These are phyloP conservation scores for Gymnocephalus cernua DNA, from an alignment of 2,113 vertebrate species.

Conservation along the genomic window DNA sequence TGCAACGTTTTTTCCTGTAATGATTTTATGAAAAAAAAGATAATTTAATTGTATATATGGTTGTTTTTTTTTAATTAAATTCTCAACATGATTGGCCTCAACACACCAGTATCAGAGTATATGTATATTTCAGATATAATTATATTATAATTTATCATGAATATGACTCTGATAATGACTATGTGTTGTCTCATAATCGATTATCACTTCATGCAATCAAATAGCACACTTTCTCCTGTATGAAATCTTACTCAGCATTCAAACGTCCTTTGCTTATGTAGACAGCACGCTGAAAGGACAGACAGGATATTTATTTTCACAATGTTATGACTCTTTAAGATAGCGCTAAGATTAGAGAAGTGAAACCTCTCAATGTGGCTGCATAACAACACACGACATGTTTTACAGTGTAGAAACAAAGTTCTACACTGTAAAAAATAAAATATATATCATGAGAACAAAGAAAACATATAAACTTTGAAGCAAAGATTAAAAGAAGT, in stretches of 20 bases:
- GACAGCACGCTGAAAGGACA: not conserved
- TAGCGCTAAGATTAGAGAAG: constrained; percentile 31
- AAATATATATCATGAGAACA: not conserved
- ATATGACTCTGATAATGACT: too few species aligned
- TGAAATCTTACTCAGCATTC: constrained; percentile 29
- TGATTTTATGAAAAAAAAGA: too few species aligned
- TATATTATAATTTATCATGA: not conserved
- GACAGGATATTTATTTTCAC: constrained; percentile 29
- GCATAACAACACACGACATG: not conserved
- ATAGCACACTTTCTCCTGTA: not conserved
- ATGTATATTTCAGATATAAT: not conserved
- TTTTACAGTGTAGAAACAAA: not conserved
- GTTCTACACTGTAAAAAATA: not conserved
- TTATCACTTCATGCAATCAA: too few species aligned
- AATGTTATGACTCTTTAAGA: not conserved
- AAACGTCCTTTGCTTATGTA: constrained; percentile 8
- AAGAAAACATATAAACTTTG: constrained; percentile 15
- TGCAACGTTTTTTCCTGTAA: too few species aligned
- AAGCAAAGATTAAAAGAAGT: constrained; percentile 13
- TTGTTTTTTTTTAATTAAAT: too few species aligned
- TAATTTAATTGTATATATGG: too few species aligned
- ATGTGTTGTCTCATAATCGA: not conserved
- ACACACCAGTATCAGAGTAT: not conserved
- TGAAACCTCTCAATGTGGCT: constrained; percentile 27
- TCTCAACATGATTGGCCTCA: not conserved